Conservation (phyloP, 2,888 invertebrate genomes). For the Morinoia aosen region DNA sequence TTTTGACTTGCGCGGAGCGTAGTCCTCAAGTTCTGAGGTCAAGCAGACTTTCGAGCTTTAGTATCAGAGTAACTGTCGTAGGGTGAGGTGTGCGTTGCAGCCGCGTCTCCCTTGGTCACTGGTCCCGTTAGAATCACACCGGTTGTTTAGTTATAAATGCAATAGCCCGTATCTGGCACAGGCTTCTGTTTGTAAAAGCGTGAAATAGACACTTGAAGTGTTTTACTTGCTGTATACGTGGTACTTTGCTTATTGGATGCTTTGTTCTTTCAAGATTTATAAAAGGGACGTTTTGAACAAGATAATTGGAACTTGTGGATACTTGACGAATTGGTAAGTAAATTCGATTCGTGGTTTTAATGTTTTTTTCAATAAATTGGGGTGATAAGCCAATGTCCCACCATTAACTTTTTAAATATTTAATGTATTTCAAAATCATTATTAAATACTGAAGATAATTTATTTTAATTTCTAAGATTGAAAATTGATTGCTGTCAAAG, state of each 20-base stretch:
- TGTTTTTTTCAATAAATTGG: no score
- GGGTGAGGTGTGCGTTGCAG: background rate
- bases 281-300: background rate
- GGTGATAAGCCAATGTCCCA: no score
- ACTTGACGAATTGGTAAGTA: background rate
- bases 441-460: no score
- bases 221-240: background rate
- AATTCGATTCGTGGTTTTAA: background rate
- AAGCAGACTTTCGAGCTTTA: background rate
- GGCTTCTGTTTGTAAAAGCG: background rate
- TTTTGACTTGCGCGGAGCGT: background rate
- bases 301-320: background rate
- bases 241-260: background rate
- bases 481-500: no score
- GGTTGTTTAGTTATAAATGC: background rate
- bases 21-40: background rate
- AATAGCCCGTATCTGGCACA: constrained; percentile 2
- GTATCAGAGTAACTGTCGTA: background rate
- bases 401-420: no score
- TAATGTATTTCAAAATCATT: no score
- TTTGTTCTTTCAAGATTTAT: background rate
- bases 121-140: background rate
- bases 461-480: no score
- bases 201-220: background rate
- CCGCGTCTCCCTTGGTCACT: background rate